Evolutionary conservation across 1,140 invertebrate species (phyloP).

Genomic region (Drosophila serrata): DNA sequence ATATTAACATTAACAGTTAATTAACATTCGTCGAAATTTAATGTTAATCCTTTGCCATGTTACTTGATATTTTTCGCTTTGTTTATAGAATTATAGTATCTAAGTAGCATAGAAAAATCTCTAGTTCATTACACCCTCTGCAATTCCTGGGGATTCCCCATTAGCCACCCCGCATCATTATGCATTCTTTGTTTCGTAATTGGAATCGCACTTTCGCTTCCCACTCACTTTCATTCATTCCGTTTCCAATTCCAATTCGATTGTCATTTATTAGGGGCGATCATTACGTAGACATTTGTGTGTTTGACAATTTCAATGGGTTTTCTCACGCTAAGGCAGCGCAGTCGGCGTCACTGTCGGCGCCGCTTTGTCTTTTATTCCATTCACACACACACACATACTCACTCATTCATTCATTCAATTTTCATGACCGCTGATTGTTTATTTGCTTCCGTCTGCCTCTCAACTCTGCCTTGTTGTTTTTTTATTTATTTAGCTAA

Average conservation of each 20-base stretch:
- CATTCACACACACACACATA: conserved; percentile 15
- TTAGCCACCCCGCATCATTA: neutral
- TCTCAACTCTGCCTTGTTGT: conserved; percentile 26
- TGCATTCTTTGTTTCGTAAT: conserved; percentile 32
- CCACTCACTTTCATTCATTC: conserved; percentile 29
- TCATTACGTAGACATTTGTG: conserved; percentile 66
- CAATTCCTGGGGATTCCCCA: neutral
- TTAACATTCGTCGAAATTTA: neutral
- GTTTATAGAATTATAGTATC: no score
- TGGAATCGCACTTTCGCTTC: conserved; percentile 48
- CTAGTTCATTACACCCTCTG: neutral
- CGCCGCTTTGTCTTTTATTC: conserved; percentile 70
- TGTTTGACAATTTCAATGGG: conserved; percentile 80
- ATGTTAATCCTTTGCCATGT: no score
- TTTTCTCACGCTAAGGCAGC: conserved; percentile 80
- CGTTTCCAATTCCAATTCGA: conserved; percentile 44
- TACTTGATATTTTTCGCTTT: no score
- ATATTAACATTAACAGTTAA: neutral
- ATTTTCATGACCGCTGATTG: conserved; percentile 72
- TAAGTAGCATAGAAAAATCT: no score
- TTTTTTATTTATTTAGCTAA: conserved; percentile 80
- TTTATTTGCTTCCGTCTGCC: conserved; percentile 56
- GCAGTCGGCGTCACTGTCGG: conserved; percentile 45
- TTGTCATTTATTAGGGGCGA: conserved; percentile 72
- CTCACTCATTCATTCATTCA: conserved; percentile 51